These are phyloP conservation scores for Chloroclysta siterata DNA, from an alignment of 2,888 invertebrate genomes.

Conservation along the genomic window DNA sequence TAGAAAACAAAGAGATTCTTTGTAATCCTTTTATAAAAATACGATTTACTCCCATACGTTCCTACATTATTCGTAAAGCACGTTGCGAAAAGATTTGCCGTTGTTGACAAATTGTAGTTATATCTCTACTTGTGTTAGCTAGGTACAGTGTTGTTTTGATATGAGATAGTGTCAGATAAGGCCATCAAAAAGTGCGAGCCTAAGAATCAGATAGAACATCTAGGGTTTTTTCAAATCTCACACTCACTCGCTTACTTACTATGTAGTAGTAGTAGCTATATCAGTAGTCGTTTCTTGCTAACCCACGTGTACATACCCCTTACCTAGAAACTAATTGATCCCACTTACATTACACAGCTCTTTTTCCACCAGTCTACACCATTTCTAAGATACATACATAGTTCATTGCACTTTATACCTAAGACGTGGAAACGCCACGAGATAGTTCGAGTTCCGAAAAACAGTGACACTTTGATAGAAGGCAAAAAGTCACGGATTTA, in stretches of 20 bases:
- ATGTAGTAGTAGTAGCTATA: too few relatives aligned
- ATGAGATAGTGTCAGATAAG: slow-evolving; percentile 9
- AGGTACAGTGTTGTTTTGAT: slow-evolving; percentile 10
- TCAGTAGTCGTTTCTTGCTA: slow-evolving; percentile 13
- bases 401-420: slow-evolving; percentile 30
- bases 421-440: slow-evolving; percentile 66
- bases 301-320: slow-evolving; percentile 58
- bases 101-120: background rate
- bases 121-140: background rate
- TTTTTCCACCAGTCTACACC: slow-evolving; percentile 61
- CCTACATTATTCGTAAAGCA: slow-evolving; percentile 1
- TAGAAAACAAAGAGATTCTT: background rate
- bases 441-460: slow-evolving; percentile 54
- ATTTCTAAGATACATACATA: slow-evolving; percentile 39
- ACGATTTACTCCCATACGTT: background rate
- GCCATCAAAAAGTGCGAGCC: background rate
- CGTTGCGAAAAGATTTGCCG: background rate
- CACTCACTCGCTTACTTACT: background rate
- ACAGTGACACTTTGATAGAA: slow-evolving; percentile 43
- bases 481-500: slow-evolving; percentile 12
- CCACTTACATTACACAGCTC: slow-evolving; percentile 79
- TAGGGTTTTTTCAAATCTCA: slow-evolving; percentile 6
- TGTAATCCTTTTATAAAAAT: background rate
- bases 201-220: slow-evolving; percentile 6
- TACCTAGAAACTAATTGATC: slow-evolving; percentile 81